Conservation (phyloP, 2,888 invertebrate genomes). For the Pollenia amentaria region DNA sequence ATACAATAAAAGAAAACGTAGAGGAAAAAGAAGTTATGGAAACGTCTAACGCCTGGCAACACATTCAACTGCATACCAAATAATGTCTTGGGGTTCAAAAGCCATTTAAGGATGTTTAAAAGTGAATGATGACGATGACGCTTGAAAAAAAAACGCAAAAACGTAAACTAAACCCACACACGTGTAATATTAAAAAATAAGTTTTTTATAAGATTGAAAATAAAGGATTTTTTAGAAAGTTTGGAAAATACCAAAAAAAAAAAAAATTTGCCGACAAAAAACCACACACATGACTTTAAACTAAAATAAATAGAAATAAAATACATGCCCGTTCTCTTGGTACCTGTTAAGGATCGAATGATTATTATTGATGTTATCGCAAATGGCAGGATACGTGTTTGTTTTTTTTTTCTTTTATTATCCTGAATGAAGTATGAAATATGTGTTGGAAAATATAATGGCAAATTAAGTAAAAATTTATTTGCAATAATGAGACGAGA, state of each 20-base stretch:
- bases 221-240: constrained; percentile 57
- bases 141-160: constrained; percentile 20
- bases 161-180: constrained; percentile 70
- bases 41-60: constrained; percentile 62
- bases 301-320: constrained; percentile 21
- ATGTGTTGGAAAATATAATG: constrained; percentile 57
- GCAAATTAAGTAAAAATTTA: constrained; percentile 7
- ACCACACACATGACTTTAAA: constrained; percentile 58
- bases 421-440: constrained; percentile 2
- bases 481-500: background rate
- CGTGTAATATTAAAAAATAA: constrained; percentile 64
- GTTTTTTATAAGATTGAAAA: constrained; percentile 15
- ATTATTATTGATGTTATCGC: constrained; percentile 57
- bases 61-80: background rate
- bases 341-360: constrained; percentile 67
- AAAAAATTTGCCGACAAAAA: constrained; percentile 63
- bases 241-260: constrained; percentile 49
- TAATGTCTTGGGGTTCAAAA: background rate
- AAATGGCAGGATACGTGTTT: constrained; percentile 56
- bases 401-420: constrained; percentile 24
- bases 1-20: constrained; percentile 37
- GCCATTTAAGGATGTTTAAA: constrained; percentile 56
- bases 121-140: constrained; percentile 63
- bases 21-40: constrained; percentile 42
- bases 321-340: background rate